These are phyloP conservation scores for Turdus rufiventris DNA, from an alignment of 2,113 vertebrate genomes.

Conservation along the genomic window DNA sequence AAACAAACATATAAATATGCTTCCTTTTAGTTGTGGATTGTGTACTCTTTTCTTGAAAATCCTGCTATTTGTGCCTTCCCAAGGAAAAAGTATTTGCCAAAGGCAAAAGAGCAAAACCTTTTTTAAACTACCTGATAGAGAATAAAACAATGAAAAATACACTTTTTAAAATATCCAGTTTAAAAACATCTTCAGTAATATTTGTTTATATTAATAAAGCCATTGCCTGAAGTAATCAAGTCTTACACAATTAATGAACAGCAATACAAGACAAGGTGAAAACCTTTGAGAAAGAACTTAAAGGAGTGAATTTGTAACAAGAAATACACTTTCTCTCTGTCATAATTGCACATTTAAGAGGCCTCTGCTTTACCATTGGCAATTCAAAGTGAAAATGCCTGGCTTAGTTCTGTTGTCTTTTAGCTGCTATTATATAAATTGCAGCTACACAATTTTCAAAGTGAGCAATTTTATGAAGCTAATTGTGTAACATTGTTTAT, in stretches of 20 bases:
- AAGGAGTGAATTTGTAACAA: neutral
- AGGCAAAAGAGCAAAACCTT: neutral
- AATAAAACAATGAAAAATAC: neutral
- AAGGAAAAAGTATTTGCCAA: neutral
- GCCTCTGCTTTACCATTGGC: neutral
- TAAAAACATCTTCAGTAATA: neutral
- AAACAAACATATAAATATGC: neutral
- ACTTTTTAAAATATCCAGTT: neutral
- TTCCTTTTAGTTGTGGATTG: neutral
- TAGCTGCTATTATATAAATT: neutral
- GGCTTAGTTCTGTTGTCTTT: neutral
- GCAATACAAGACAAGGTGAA: neutral
- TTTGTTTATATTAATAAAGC: neutral
- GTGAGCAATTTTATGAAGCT: conserved; percentile 6
- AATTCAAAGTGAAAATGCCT: neutral
- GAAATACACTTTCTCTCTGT: neutral
- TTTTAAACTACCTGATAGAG: neutral
- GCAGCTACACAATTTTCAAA: neutral
- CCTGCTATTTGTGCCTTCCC: neutral
- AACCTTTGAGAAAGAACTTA: neutral
- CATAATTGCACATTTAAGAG: neutral
- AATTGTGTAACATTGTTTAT: conserved; percentile 19
- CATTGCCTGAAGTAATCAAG: neutral
- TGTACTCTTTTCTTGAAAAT: neutral
- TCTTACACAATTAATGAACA: neutral